These are phyloP conservation scores for Petroica traversi DNA, from an alignment of 2,113 vertebrate genomes.

Conservation along the genomic window DNA sequence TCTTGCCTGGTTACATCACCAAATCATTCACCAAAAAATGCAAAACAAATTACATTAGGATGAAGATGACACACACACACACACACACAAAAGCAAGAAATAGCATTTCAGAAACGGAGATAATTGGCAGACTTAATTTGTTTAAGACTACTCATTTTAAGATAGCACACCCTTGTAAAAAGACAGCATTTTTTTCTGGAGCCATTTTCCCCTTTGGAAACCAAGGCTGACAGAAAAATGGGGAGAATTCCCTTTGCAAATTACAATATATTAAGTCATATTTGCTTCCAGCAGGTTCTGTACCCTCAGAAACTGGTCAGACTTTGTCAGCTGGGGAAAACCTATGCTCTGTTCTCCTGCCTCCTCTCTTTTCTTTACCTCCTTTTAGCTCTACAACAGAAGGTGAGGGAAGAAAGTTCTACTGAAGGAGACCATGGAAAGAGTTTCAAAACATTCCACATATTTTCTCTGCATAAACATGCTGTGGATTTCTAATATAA, in stretches of 20 bases:
- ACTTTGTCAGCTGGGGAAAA: not conserved
- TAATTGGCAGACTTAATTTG: not conserved
- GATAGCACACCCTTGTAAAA: not conserved
- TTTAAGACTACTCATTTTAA: not conserved
- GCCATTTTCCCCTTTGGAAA: not conserved
- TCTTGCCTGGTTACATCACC: not conserved
- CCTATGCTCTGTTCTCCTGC: not conserved
- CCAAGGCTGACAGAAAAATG: not conserved
- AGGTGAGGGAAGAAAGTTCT: not conserved
- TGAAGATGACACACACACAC: not conserved
- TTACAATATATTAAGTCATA: not conserved
- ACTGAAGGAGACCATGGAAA: not conserved
- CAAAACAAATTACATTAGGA: not conserved
- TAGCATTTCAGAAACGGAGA: not conserved
- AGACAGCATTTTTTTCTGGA: not conserved
- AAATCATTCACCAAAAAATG: not conserved
- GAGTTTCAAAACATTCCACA: not conserved
- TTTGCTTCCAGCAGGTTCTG: not conserved
- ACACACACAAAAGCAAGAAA: not conserved
- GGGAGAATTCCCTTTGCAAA: not conserved
- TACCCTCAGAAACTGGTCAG: not conserved
- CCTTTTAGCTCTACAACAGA: not conserved
- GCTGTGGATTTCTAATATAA: not conserved
- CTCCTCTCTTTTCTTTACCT: not conserved
- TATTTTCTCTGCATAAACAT: not conserved